These are phyloP conservation scores for Rhagoletis zephyria DNA, from an alignment of 1,140 invertebrate species.

Conservation along the genomic window DNA sequence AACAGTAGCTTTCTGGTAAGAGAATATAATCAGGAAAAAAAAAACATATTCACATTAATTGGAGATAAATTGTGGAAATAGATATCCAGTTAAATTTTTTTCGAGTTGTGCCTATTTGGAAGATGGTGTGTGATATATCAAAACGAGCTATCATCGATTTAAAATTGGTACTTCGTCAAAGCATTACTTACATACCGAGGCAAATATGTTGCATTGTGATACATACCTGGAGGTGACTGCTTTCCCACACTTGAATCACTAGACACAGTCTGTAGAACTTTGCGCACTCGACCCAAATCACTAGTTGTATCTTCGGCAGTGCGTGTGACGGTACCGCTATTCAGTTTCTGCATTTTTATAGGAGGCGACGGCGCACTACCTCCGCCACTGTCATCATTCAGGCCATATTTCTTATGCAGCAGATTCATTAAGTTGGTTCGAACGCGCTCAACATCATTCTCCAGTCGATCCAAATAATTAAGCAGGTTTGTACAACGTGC, in stretches of 20 bases:
- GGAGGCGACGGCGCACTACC: conserved; percentile 55
- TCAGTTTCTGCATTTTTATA: conserved; percentile 68
- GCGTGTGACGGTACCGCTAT: conserved; percentile 61
- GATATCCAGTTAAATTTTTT: no score
- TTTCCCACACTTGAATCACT: conserved; percentile 44
- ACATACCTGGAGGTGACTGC: conserved; percentile 62
- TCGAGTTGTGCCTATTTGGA: no score
- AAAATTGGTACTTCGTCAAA: no score
- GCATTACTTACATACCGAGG: no score
- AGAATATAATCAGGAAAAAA: no score
- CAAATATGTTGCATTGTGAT: background rate
- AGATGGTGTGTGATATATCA: no score
- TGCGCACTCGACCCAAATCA: conserved; percentile 63
- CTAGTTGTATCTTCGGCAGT: conserved; percentile 61
- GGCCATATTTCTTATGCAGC: conserved; percentile 71
- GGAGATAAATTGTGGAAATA: no score
- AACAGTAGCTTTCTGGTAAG: no score
- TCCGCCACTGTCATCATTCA: conserved; percentile 68
- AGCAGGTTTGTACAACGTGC: conserved; percentile 71
- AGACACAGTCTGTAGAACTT: conserved; percentile 58
- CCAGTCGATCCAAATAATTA: conserved; percentile 71
- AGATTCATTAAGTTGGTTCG: conserved; percentile 69
- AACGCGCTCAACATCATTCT: conserved; percentile 71
- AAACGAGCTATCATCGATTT: no score
- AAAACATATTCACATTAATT: no score